These are phyloP conservation scores for Volucella inflata DNA, from an alignment of 2,888 invertebrate genomes.

Conservation along the genomic window DNA sequence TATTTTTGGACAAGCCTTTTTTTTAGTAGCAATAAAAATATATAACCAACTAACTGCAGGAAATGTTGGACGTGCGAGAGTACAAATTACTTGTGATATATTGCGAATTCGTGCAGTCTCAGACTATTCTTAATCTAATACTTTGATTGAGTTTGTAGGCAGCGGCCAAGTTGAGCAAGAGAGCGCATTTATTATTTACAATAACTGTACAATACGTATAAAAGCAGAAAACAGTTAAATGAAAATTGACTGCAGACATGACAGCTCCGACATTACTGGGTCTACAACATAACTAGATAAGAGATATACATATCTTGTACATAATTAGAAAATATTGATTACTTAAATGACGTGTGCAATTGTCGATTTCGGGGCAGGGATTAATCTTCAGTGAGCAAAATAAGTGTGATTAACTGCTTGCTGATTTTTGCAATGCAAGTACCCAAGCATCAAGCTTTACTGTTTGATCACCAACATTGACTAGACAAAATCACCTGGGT, in stretches of 20 bases:
- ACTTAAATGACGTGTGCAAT: too few relatives aligned
- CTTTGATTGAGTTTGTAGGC: slow-evolving; percentile 14
- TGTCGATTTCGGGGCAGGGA: too few relatives aligned
- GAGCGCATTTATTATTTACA: slow-evolving; percentile 17
- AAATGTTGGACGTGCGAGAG: background rate
- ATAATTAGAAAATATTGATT: too few relatives aligned
- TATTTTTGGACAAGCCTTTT: slow-evolving; percentile 44
- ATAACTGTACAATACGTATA: background rate
- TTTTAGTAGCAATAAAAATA: slow-evolving; percentile 48
- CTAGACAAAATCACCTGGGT: too few relatives aligned
- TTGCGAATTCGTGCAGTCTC: slow-evolving; percentile 2
- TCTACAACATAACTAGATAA: too few relatives aligned
- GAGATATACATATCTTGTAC: too few relatives aligned
- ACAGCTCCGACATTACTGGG: background rate
- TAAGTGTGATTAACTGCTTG: too few relatives aligned
- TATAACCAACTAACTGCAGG: slow-evolving; percentile 5
- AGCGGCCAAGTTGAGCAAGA: slow-evolving; percentile 21
- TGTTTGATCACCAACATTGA: too few relatives aligned
- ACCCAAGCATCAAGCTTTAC: too few relatives aligned
- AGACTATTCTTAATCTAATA: slow-evolving; percentile 23
- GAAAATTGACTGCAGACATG: background rate
- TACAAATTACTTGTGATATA: background rate
- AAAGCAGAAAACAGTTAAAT: too few relatives aligned
- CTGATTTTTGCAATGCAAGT: too few relatives aligned
- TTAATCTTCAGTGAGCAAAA: too few relatives aligned